Evolutionary conservation across 1,140 invertebrate genomes (phyloP).

Genomic region (Charaxes varanes): DNA sequence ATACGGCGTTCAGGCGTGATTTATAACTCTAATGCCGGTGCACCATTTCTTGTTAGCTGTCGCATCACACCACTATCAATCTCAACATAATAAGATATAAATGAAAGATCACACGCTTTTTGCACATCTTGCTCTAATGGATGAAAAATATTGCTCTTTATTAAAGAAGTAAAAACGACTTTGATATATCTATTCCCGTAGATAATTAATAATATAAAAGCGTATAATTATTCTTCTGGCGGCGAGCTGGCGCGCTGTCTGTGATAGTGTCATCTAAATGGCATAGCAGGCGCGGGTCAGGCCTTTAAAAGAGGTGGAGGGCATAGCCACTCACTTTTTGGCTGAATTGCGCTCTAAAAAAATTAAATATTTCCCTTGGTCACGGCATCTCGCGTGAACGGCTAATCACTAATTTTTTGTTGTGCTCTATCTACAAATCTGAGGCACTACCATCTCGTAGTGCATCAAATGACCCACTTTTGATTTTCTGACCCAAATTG

Average conservation of each 20-base stretch:
- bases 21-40: neutral
- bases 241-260: too few species aligned
- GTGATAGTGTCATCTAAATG: too few species aligned
- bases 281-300: too few species aligned
- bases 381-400: too few species aligned
- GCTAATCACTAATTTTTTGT: too few species aligned
- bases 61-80: neutral
- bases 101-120: slow-evolving; percentile 11
- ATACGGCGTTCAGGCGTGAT: neutral
- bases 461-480: neutral
- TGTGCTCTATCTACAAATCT: too few species aligned
- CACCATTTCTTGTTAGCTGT: neutral
- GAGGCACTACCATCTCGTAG: too few species aligned
- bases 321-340: too few species aligned
- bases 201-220: slow-evolving; percentile 4
- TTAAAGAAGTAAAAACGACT: slow-evolving; percentile 9
- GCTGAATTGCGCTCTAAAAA: too few species aligned
- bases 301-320: neutral
- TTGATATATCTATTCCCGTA: slow-evolving; percentile 12
- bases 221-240: too few species aligned
- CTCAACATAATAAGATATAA: neutral
- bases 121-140: slow-evolving; percentile 8
- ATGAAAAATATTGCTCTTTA: slow-evolving; percentile 6
- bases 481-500: neutral
- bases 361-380: too few species aligned